Conservation (phyloP, 2,888 invertebrate species). For the Allygus modestus region DNA sequence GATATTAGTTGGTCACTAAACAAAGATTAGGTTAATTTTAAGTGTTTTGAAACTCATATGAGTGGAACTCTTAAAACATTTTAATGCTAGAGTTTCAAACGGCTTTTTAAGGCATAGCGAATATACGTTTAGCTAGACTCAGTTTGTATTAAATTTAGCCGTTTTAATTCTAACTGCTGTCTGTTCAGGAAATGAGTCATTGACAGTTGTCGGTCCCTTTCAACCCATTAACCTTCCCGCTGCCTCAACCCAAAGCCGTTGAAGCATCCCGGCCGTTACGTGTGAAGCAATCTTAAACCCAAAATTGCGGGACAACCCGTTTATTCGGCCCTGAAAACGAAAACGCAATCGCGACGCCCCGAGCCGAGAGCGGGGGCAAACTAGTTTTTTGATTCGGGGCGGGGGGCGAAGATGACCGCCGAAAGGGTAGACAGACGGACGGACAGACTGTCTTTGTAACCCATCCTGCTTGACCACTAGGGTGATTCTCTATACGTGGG, state of each 20-base stretch:
- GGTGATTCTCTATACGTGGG: constrained; percentile 28
- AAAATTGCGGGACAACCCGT: background rate
- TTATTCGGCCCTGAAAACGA: background rate
- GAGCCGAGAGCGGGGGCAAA: constrained; percentile 7
- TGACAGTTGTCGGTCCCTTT: background rate
- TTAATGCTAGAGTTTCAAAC: no score
- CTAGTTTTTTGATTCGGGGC: constrained; percentile 34
- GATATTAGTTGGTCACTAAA: no score
- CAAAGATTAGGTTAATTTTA: no score
- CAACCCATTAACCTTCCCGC: background rate
- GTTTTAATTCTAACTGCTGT: no score
- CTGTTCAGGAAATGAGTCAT: no score
- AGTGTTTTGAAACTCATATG: no score
- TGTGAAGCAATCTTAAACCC: constrained; percentile 19
- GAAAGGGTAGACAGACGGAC: constrained; percentile 38
- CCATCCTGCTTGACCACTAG: constrained; percentile 57
- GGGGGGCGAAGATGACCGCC: constrained; percentile 23
- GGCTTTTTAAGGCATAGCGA: no score
- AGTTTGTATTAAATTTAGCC: no score
- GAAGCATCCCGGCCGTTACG: background rate
- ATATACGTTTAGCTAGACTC: no score
- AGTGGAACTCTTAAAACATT: no score
- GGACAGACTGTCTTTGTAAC: constrained; percentile 50
- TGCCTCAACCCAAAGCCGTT: background rate
- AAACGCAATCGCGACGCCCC: constrained; percentile 24